phyloP scores from a whole-genome alignment of 30 jellyfish, hydroid and myxozoan species.

The Aurelia aurita region DNA sequence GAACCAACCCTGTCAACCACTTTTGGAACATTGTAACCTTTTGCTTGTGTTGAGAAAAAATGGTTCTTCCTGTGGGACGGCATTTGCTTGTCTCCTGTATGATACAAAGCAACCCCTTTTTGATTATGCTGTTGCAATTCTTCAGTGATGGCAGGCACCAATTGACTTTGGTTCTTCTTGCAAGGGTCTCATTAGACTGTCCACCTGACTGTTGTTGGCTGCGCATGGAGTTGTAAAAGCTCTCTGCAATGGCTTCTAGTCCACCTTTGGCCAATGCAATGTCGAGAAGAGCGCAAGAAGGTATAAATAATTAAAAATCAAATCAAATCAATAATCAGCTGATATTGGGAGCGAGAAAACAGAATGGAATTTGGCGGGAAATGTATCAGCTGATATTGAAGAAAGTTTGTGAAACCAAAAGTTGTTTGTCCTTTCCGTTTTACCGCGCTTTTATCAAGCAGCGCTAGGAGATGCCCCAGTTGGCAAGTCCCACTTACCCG shows the following conservation, averaged over 20 bases:
- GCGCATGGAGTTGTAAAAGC: conserved; percentile 48
- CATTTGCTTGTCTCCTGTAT: conserved; percentile 28
- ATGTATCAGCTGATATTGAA: too few species aligned
- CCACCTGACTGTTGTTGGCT: conserved; percentile 52
- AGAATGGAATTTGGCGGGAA: too few species aligned
- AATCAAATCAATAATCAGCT: too few species aligned
- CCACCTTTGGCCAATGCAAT: conserved; percentile 49
- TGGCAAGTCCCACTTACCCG: too few species aligned
- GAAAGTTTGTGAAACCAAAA: too few species aligned
- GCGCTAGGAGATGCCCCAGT: too few species aligned
- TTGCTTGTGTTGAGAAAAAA: conserved; percentile 30
- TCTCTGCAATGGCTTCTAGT: conserved; percentile 63
- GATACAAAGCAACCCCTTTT: conserved; percentile 2
- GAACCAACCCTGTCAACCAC: conserved; percentile 43
- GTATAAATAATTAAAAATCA: too few species aligned
- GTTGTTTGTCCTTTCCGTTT: too few species aligned
- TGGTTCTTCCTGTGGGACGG: conserved; percentile 28
- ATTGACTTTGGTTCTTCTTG: conserved; percentile 46
- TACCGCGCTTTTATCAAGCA: too few species aligned
- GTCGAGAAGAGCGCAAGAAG: conserved; percentile 39
- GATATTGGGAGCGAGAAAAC: too few species aligned
- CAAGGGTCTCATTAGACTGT: conserved; percentile 37
- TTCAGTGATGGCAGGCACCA: conserved; percentile 58
- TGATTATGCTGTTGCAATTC: conserved; percentile 14
- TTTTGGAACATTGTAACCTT: conserved; percentile 22